Conservation (phyloP, 2,888 invertebrate genomes). For the Sminthurides aquaticus region DNA sequence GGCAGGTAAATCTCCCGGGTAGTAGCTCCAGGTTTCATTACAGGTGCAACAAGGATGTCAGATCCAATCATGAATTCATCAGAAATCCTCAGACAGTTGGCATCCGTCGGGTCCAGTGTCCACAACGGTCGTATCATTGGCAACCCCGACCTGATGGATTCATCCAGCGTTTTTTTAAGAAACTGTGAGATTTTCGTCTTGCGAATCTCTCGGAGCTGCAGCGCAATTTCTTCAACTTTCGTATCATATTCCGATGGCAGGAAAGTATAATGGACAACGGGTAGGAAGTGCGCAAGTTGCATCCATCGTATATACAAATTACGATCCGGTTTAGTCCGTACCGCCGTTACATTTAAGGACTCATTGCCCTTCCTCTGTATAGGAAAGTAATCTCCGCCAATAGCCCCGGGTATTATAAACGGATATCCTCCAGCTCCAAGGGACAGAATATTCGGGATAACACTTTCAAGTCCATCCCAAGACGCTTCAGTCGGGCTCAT, state of each 20-base stretch:
- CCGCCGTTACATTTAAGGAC: neutral
- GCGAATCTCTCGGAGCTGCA: conserved; percentile 63
- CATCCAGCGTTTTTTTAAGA: conserved; percentile 67
- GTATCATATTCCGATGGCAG: conserved; percentile 81
- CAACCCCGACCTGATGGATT: conserved; percentile 69
- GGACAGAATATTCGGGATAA: conserved; percentile 78
- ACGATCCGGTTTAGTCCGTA: conserved; percentile 54
- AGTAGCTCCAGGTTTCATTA: conserved; percentile 62
- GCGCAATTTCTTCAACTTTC: conserved; percentile 66
- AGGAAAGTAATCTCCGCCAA: conserved; percentile 66
- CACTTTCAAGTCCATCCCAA: conserved; percentile 74
- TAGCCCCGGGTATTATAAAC: conserved; percentile 85
- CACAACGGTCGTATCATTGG: conserved; percentile 82
- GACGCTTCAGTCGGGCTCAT: conserved; percentile 76
- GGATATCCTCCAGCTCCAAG: conserved; percentile 88
- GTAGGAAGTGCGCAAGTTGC: conserved; percentile 81
- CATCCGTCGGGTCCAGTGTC: conserved; percentile 76
- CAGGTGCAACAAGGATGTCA: conserved; percentile 82
- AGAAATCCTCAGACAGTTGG: conserved; percentile 63
- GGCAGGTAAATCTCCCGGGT: conserved; percentile 76
- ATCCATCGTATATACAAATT: conserved; percentile 86
- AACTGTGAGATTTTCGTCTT: conserved; percentile 57
- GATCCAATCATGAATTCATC: conserved; percentile 87
- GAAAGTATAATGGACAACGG: conserved; percentile 83
- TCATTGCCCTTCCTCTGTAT: neutral